Evolutionary conservation across 2,113 vertebrate species (phyloP).

Genomic region (Osmerus eperlanus): DNA sequence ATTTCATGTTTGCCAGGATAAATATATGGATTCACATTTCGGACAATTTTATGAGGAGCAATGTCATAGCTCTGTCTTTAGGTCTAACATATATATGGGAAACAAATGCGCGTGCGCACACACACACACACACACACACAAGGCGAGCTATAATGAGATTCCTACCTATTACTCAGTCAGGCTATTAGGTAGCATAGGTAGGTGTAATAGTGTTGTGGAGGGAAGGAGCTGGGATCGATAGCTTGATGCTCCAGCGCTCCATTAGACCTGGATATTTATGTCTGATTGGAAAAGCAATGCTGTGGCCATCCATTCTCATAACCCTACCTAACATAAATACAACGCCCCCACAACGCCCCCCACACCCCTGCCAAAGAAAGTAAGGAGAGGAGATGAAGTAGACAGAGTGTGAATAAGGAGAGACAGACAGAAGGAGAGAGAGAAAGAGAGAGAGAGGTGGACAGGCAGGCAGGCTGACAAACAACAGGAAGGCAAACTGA

Average conservation of each 20-base stretch:
- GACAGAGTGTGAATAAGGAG: neutral
- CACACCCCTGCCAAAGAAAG: constrained; percentile 1
- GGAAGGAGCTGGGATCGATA: constrained; percentile 49
- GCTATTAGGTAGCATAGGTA: constrained; percentile 49
- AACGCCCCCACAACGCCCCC: neutral
- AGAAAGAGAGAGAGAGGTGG: constrained; percentile 29
- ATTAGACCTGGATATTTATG: constrained; percentile 53
- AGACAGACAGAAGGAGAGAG: neutral
- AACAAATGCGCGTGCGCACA: neutral
- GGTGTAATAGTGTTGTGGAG: constrained; percentile 36
- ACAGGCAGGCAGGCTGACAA: neutral
- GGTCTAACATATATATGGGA: neutral
- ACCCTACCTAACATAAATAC: constrained; percentile 24
- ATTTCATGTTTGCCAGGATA: neutral
- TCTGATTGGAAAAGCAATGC: constrained; percentile 38
- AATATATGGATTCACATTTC: no score
- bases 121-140: constrained; percentile 19
- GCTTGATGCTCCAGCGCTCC: constrained; percentile 20
- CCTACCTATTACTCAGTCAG: constrained; percentile 52
- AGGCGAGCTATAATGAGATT: constrained; percentile 40
- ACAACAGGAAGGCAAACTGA: neutral
- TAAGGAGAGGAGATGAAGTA: neutral
- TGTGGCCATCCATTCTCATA: constrained; percentile 42
- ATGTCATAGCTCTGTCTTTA: neutral
- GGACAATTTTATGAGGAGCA: neutral